Conservation (phyloP, 2,113 vertebrate genomes). For the Cyanistes caeruleus region DNA sequence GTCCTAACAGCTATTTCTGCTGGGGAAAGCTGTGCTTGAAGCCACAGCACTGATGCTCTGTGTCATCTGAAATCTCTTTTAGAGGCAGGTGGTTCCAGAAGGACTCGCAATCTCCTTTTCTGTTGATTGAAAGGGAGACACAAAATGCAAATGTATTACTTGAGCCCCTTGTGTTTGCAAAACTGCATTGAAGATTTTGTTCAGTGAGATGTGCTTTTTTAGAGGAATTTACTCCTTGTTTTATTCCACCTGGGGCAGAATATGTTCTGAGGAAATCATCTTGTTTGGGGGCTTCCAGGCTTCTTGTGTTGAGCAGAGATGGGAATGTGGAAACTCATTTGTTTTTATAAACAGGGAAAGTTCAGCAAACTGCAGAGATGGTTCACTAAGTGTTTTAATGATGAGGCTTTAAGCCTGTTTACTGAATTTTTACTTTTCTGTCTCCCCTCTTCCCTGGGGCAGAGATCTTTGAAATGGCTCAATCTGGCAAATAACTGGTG, state of each 20-base stretch:
- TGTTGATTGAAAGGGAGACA: constrained; percentile 6
- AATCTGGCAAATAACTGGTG: neutral
- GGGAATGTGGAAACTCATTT: neutral
- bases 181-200: constrained; percentile 37
- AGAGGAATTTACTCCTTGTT: constrained; percentile 13
- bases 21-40: neutral
- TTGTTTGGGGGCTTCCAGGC: constrained; percentile 4
- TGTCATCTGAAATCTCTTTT: neutral
- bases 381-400: neutral
- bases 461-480: neutral
- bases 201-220: constrained; percentile 30
- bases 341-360: constrained; percentile 21
- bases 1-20: neutral
- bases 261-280: neutral
- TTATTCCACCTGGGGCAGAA: constrained; percentile 22
- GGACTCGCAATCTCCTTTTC: neutral
- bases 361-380: neutral
- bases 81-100: neutral
- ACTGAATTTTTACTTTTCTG: neutral
- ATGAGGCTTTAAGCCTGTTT: neutral
- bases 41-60: neutral
- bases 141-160: constrained; percentile 36
- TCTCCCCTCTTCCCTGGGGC: neutral
- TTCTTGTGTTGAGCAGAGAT: neutral
- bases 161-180: constrained; percentile 5